A percentile compares a stretch with the other conserved stretches of the same genome.
Conservation (phyloP, 2,888 invertebrate species). For the Hanleya hanleyi region DNA sequence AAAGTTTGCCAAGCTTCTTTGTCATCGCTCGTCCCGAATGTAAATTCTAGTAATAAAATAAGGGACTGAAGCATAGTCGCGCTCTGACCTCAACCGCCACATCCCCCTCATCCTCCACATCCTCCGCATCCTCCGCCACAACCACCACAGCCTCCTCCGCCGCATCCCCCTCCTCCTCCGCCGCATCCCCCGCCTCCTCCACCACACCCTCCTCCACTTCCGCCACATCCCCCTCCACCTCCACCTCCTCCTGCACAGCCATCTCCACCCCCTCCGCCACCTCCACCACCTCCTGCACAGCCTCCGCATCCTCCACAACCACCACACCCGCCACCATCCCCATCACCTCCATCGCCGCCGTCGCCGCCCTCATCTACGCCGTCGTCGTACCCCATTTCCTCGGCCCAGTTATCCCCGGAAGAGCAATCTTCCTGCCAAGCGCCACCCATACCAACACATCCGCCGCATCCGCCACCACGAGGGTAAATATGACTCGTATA, state of each 20-base stretch:
- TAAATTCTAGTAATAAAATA: no score
- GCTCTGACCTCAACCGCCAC: neutral
- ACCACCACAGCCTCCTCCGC: neutral
- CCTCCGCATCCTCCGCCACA: neutral
- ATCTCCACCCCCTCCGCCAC: neutral
- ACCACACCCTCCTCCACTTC: neutral
- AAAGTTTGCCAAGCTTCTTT: no score
- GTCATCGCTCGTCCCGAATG: no score
- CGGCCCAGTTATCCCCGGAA: slow-evolving; percentile 9
- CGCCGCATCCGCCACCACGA: slow-evolving; percentile 36
- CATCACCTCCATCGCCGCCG: neutral
- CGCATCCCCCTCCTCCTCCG: neutral
- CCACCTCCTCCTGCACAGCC: neutral
- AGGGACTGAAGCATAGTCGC: no score
- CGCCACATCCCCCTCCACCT: neutral
- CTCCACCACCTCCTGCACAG: neutral
- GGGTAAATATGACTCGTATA: slow-evolving; percentile 49
- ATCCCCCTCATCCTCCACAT: neutral
- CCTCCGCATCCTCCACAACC: neutral
- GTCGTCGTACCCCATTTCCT: no score
- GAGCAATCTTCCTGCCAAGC: no score
- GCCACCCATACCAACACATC: neutral
- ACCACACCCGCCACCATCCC: neutral
- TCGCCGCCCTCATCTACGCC: no score
- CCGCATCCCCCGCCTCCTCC: neutral